A percentile compares a stretch with the other conserved stretches of the same genome.
phyloP scores from a whole-genome alignment of 2,888 invertebrate species.

The Sarcophaga rosellei region DNA sequence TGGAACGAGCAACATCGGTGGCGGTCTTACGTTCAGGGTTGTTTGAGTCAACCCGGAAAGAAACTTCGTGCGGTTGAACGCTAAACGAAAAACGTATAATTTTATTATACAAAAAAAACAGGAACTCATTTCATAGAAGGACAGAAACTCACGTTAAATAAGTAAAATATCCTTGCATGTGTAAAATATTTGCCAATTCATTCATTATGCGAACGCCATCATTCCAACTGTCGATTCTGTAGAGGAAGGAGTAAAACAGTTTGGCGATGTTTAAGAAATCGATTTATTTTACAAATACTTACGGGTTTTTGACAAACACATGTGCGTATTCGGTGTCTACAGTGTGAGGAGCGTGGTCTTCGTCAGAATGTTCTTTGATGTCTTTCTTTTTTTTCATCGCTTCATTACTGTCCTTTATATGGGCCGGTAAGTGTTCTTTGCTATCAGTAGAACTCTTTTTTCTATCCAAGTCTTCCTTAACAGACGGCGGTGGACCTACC shows the following conservation, averaged over 20 bases:
- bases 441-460: constrained; percentile 68
- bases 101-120: background rate
- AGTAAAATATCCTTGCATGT: constrained; percentile 81
- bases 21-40: constrained; percentile 81
- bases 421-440: constrained; percentile 79
- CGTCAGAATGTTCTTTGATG: constrained; percentile 80
- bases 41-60: constrained; percentile 81
- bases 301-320: constrained; percentile 89
- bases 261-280: background rate
- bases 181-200: constrained; percentile 87
- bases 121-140: too few relatives aligned
- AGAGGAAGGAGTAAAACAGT: background rate
- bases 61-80: constrained; percentile 88
- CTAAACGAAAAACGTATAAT: constrained; percentile 76
- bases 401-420: constrained; percentile 76
- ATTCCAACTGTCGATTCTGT: constrained; percentile 85
- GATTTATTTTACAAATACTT: constrained; percentile 73
- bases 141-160: constrained; percentile 77
- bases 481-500: constrained; percentile 80
- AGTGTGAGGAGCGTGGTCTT: constrained; percentile 84
- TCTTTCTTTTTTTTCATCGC: constrained; percentile 78
- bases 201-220: constrained; percentile 88
- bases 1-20: constrained; percentile 79
- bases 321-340: constrained; percentile 91
- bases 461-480: constrained; percentile 62